Conservation (phyloP, 2,113 vertebrate species). For the Corvus hawaiiensis region DNA sequence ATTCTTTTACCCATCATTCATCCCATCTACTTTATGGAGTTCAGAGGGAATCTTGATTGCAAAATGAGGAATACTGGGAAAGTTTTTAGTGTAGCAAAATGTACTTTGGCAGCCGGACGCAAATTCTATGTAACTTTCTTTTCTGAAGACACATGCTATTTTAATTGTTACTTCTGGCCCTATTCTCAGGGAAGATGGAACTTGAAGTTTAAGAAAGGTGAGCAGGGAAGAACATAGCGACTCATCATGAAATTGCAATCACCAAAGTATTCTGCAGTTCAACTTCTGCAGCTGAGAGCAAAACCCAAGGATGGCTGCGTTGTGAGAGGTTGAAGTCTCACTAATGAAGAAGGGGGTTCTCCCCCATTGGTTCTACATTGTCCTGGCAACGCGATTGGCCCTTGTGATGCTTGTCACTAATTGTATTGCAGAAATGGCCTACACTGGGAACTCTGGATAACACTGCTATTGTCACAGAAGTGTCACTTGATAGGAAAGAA, state of each 20-base stretch:
- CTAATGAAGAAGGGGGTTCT: slow-evolving; percentile 30
- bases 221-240: slow-evolving; percentile 37
- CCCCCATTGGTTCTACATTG: background rate
- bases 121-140: slow-evolving; percentile 52
- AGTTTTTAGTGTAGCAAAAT: slow-evolving; percentile 63
- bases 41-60: slow-evolving; percentile 56
- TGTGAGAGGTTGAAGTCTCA: background rate
- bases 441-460: background rate
- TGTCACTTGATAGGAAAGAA: background rate
- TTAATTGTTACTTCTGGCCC: slow-evolving; percentile 72
- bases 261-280: slow-evolving; percentile 65
- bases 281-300: slow-evolving; percentile 34
- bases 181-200: slow-evolving; percentile 79
- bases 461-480: background rate
- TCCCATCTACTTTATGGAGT: slow-evolving; percentile 56
- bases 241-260: slow-evolving; percentile 52
- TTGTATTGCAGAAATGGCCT: background rate
- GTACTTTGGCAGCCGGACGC: slow-evolving; percentile 39
- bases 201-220: slow-evolving; percentile 60
- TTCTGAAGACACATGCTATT: slow-evolving; percentile 64
- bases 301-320: background rate
- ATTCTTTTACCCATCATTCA: slow-evolving; percentile 56
- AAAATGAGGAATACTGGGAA: slow-evolving; percentile 34
- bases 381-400: background rate
- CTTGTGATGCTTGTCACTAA: slow-evolving; percentile 28